phyloP scores from a whole-genome alignment of 2,888 invertebrate genomes.

The Leptogaster cylindrica region DNA sequence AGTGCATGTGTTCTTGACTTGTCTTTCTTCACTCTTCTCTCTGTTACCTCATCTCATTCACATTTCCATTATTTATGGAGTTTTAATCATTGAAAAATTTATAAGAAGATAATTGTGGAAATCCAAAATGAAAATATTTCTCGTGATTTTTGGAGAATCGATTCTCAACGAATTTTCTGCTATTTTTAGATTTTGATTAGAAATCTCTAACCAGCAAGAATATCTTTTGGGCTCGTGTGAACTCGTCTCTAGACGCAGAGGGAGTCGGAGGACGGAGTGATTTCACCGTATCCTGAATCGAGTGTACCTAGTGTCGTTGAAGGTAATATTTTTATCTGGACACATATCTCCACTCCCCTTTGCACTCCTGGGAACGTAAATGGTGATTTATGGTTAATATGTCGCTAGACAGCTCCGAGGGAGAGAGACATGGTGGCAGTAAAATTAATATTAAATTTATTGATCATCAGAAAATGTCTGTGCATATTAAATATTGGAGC shows the following conservation, averaged over 20 bases:
- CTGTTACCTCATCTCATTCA: too few species aligned
- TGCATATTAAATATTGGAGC: too few species aligned
- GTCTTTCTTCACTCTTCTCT: too few species aligned
- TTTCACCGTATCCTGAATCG: too few species aligned
- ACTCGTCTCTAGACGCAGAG: too few species aligned
- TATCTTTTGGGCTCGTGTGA: not conserved
- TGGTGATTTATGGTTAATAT: constrained; percentile 2
- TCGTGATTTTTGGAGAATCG: not conserved
- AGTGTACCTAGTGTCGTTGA: not conserved
- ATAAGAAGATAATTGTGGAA: too few species aligned
- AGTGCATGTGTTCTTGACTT: too few species aligned
- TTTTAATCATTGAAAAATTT: too few species aligned
- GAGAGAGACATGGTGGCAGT: not conserved
- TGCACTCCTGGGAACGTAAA: not conserved
- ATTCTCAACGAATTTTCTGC: not conserved
- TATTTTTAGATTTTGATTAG: constrained; percentile 5
- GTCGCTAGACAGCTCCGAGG: not conserved
- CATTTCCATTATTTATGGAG: too few species aligned
- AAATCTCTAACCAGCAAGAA: not conserved
- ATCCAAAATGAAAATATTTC: not conserved
- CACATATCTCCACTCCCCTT: not conserved
- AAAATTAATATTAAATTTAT: not conserved
- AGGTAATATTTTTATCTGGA: constrained; percentile 4
- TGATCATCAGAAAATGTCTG: too few species aligned
- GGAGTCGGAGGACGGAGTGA: too few species aligned